A percentile compares a stretch with the other conserved stretches of the same genome.
Conservation (phyloP, 2,888 invertebrate species). For the Cephalotes varians region DNA sequence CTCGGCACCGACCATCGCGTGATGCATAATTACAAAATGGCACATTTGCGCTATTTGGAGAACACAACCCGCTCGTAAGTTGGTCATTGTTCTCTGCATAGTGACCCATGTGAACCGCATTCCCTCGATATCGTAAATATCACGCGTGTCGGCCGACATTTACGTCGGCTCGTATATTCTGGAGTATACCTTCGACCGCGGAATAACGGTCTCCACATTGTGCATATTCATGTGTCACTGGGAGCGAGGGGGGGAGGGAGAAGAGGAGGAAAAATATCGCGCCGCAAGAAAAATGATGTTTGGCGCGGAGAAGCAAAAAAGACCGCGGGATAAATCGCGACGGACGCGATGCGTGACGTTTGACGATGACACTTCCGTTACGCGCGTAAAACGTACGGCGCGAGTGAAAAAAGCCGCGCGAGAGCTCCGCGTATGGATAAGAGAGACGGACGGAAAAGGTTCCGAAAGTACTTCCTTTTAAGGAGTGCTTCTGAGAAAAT, state of each 20-base stretch:
- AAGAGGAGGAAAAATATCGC: slow-evolving; percentile 1
- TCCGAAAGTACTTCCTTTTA: background rate
- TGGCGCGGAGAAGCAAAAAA: background rate
- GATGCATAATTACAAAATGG: slow-evolving; percentile 5
- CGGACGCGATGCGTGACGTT: slow-evolving; percentile 18
- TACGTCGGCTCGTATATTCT: slow-evolving; percentile 65
- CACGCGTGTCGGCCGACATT: slow-evolving; percentile 62
- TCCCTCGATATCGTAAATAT: slow-evolving; percentile 69
- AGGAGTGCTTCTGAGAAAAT: background rate
- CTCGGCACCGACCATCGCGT: background rate
- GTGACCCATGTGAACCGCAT: slow-evolving; percentile 47
- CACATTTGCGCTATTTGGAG: background rate
- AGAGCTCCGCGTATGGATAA: too few species aligned
- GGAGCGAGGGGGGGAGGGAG: background rate
- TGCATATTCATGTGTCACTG: slow-evolving; percentile 33
- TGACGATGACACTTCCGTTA: slow-evolving; percentile 6
- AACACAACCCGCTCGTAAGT: slow-evolving; percentile 24
- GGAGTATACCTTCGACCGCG: slow-evolving; percentile 20
- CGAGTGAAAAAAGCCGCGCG: background rate
- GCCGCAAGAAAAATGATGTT: slow-evolving; percentile 19
- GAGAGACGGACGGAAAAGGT: background rate
- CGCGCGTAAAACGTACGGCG: slow-evolving; percentile 2
- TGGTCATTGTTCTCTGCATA: slow-evolving; percentile 51
- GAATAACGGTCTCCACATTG: slow-evolving; percentile 57
- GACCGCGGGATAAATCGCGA: slow-evolving; percentile 46